Conservation (phyloP, 2,888 invertebrate genomes). For the Tenthredo livida region DNA sequence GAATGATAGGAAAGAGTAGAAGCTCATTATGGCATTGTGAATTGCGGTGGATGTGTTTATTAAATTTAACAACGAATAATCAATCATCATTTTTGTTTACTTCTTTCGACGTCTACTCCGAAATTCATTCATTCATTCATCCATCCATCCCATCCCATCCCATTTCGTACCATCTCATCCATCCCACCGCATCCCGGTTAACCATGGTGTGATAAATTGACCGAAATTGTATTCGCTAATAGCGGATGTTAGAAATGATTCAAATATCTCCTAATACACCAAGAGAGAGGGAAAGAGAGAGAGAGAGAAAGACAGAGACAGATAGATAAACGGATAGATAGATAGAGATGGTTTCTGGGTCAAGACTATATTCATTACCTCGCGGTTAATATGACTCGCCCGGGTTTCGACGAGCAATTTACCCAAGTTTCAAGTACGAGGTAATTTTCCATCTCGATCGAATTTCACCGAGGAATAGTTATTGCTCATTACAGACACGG, state of each 20-base stretch:
- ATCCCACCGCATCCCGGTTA: neutral
- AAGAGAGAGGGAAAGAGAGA: neutral
- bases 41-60: constrained; percentile 7
- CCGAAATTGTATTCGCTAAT: constrained; percentile 2
- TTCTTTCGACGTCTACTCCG: neutral
- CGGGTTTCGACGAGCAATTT: constrained; percentile 34
- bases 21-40: neutral
- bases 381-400: constrained; percentile 30
- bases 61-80: neutral
- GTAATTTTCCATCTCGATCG: constrained; percentile 38
- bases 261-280: constrained; percentile 33
- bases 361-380: constrained; percentile 48
- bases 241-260: constrained; percentile 27
- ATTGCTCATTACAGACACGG: constrained; percentile 37
- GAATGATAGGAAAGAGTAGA: neutral
- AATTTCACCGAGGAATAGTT: constrained; percentile 37
- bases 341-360: constrained; percentile 33
- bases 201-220: neutral
- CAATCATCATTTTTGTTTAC: constrained; percentile 25
- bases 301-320: neutral
- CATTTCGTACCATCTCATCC: neutral
- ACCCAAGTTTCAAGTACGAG: constrained; percentile 41
- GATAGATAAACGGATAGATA: neutral
- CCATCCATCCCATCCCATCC: neutral
- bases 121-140: neutral